phyloP scores from a whole-genome alignment of 2,888 invertebrate genomes.

The Andrena hattorfiana region DNA sequence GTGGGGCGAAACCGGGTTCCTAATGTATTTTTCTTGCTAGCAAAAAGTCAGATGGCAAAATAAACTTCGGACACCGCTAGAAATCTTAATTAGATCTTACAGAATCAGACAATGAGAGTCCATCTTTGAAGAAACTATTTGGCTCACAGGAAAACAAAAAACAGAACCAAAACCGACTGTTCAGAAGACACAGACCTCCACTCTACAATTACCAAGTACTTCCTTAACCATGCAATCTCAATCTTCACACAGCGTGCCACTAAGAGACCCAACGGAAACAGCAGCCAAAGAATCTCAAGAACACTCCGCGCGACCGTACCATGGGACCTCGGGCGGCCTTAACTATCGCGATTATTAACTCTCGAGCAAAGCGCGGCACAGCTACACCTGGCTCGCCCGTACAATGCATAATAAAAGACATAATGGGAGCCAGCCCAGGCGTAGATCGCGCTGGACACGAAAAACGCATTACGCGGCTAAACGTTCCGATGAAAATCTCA shows the following conservation, averaged over 20 bases:
- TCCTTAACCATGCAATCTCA: not conserved
- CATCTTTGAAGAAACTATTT: too few relatives aligned
- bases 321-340: not conserved
- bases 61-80: too few relatives aligned
- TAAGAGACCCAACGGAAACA: not conserved
- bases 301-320: not conserved
- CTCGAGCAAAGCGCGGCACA: constrained; percentile 23
- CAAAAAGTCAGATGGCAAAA: too few relatives aligned
- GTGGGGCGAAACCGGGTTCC: too few relatives aligned
- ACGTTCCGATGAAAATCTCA: constrained; percentile 43
- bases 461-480: constrained; percentile 45
- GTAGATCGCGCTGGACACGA: constrained; percentile 36
- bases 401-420: constrained; percentile 44
- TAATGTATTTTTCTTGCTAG: too few relatives aligned
- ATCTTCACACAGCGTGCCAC: constrained; percentile 1
- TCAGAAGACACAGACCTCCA: too few relatives aligned
- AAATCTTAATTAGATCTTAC: too few relatives aligned
- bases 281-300: not conserved
- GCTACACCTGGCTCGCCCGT: constrained; percentile 3
- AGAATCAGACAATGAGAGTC: too few relatives aligned
- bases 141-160: too few relatives aligned
- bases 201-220: not conserved
- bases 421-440: constrained; percentile 11
- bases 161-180: too few relatives aligned
- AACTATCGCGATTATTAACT: constrained; percentile 15